Percentiles rank a stretch among this genome's conserved stretches.
Evolutionary conservation across 2,113 vertebrate species (phyloP).

Genomic region (Trichomycterus rosablanca): DNA sequence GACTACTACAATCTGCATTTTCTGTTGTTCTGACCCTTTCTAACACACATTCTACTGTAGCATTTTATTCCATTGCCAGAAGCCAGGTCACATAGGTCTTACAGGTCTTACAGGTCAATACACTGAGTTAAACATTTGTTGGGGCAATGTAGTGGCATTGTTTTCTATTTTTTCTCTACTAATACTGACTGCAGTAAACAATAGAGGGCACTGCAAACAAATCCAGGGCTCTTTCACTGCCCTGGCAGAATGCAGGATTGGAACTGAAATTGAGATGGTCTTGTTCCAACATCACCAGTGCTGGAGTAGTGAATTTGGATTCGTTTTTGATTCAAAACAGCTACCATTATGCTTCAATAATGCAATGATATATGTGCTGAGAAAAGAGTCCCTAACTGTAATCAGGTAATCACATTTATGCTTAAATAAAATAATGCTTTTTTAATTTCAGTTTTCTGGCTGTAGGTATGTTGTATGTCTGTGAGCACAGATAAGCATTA

Average conservation of each 20-base stretch:
- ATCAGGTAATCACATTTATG: neutral
- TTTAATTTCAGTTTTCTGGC: neutral
- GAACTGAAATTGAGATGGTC: neutral
- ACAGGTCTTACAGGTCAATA: too few species aligned
- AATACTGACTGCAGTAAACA: constrained; percentile 14
- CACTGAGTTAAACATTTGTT: too few species aligned
- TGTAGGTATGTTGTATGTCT: neutral
- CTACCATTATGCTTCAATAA: neutral
- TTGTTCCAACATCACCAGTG: constrained; percentile 5
- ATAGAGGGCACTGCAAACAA: constrained; percentile 41
- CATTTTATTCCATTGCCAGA: too few species aligned
- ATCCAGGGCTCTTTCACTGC: neutral
- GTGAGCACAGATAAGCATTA: constrained; percentile 27
- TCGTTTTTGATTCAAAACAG: constrained; percentile 13
- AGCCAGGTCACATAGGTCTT: too few species aligned
- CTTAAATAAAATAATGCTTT: too few species aligned
- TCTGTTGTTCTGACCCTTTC: too few species aligned
- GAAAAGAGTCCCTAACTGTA: neutral
- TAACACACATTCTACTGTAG: too few species aligned
- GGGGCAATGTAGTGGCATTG: too few species aligned
- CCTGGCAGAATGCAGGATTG: neutral
- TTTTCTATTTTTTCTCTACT: too few species aligned
- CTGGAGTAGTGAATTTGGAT: neutral
- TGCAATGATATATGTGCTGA: neutral
- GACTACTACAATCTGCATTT: too few species aligned